Evolutionary conservation across 1,140 invertebrate genomes (phyloP).

Genomic region (Homarus americanus): DNA sequence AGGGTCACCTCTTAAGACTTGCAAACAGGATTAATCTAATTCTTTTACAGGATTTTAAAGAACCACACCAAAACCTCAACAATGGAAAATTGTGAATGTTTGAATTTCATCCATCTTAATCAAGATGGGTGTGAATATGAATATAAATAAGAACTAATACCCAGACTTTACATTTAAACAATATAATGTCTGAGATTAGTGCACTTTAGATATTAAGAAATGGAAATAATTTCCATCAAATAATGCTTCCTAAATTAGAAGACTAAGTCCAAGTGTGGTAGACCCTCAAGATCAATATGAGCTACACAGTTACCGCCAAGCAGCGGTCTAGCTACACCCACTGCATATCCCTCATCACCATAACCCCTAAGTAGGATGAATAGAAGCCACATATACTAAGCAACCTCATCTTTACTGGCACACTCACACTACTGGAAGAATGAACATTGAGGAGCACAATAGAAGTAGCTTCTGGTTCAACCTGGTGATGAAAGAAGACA

Average conservation of each 20-base stretch:
- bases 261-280: slow-evolving; percentile 25
- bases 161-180: no score
- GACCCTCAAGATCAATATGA: slow-evolving; percentile 52
- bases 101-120: background rate
- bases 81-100: background rate
- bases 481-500: slow-evolving; percentile 14
- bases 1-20: slow-evolving; percentile 38
- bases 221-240: slow-evolving; percentile 21
- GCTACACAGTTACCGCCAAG: slow-evolving; percentile 47
- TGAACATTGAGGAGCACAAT: slow-evolving; percentile 40
- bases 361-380: background rate
- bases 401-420: slow-evolving; percentile 40
- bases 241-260: slow-evolving; percentile 24
- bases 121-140: background rate
- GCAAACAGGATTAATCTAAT: slow-evolving; percentile 1
- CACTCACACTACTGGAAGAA: slow-evolving; percentile 53
- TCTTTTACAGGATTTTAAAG: slow-evolving; percentile 5
- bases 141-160: no score
- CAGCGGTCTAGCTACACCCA: slow-evolving; percentile 37
- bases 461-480: background rate
- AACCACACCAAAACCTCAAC: slow-evolving; percentile 1
- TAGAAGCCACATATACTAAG: slow-evolving; percentile 11
- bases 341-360: slow-evolving; percentile 29
- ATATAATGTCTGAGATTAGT: background rate
- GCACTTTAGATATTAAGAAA: background rate